Conservation (phyloP, 1,140 invertebrate species). For the Diploscapter pachys region DNA sequence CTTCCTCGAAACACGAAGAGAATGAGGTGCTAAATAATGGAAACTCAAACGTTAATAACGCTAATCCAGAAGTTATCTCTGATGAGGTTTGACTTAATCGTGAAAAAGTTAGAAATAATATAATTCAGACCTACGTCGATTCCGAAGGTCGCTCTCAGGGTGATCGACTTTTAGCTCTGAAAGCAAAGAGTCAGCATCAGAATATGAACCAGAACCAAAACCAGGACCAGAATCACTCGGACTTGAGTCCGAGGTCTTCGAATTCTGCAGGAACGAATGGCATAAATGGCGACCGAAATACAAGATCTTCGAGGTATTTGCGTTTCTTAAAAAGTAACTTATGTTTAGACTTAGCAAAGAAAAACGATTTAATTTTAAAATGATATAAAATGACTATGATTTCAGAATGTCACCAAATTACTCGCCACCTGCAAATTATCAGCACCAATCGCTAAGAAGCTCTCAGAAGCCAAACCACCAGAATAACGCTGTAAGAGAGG, state of each 20-base stretch:
- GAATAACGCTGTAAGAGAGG: no score
- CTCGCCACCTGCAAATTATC: no score
- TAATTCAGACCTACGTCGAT: constrained; percentile 28
- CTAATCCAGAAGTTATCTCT: neutral
- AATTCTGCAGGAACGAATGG: neutral
- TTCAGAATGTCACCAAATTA: no score
- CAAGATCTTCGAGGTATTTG: neutral
- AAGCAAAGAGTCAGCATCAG: constrained; percentile 25
- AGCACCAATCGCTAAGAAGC: no score
- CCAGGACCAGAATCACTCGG: constrained; percentile 8
- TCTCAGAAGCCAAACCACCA: no score
- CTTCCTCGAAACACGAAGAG: constrained; percentile 18
- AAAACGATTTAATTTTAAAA: no score
- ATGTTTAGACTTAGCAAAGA: neutral
- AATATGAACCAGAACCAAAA: neutral
- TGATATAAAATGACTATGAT: no score
- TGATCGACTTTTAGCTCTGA: constrained; percentile 37
- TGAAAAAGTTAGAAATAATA: neutral
- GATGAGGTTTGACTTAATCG: constrained; percentile 30
- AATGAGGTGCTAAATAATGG: constrained; percentile 6
- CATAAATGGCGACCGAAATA: neutral
- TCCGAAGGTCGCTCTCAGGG: constrained; percentile 35
- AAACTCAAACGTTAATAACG: neutral
- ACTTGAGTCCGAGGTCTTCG: constrained; percentile 3
- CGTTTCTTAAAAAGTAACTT: neutral